These are phyloP conservation scores for Microcebus lehilahytsara DNA, from an alignment of 2,113 vertebrate genomes.

Conservation along the genomic window DNA sequence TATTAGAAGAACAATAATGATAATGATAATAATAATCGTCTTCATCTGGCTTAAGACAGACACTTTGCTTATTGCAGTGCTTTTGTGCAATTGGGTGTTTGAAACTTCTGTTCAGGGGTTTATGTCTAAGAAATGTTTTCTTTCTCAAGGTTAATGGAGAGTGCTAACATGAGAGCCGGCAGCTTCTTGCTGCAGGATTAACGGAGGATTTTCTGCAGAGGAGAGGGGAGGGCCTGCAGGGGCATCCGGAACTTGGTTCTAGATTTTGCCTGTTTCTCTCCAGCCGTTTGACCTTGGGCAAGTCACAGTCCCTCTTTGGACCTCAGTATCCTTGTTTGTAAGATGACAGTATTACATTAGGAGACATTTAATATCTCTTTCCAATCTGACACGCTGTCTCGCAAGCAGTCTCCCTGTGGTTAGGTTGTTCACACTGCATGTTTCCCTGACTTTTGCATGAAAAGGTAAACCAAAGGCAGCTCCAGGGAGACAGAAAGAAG, in stretches of 20 bases:
- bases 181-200: neutral
- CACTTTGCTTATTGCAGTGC: neutral
- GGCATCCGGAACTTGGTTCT: neutral
- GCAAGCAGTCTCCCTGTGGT: neutral
- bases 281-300: neutral
- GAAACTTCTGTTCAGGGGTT: neutral
- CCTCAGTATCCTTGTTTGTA: neutral
- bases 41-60: neutral
- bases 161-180: neutral
- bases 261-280: neutral
- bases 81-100: neutral
- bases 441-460: neutral
- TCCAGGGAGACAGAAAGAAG: neutral
- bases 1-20: slow-evolving; percentile 21
- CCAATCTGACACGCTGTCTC: neutral
- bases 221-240: neutral
- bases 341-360: neutral
- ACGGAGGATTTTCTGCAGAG: neutral
- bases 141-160: neutral
- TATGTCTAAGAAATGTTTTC: neutral
- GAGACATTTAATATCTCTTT: neutral
- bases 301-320: neutral
- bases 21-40: neutral
- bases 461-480: neutral
- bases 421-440: neutral